A percentile compares a stretch with the other conserved stretches of the same genome.
These are phyloP conservation scores for Chelon labrosus DNA, from an alignment of 2,797 vertebrate genomes.

Conservation along the genomic window DNA sequence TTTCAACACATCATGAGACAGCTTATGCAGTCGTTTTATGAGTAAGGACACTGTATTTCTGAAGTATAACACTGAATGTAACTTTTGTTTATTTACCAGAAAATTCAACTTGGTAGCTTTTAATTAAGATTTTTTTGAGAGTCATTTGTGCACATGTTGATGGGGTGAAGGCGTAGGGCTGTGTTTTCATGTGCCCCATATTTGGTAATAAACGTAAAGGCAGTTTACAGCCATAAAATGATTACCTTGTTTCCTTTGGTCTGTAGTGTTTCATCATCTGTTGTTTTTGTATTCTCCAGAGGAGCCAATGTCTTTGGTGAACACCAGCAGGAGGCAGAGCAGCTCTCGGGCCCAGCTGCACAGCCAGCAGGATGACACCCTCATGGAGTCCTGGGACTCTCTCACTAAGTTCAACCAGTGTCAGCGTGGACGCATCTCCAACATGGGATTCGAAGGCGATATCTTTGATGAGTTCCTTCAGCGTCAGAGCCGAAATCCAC, in stretches of 20 bases:
- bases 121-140: neutral
- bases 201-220: neutral
- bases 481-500: slow-evolving; percentile 79
- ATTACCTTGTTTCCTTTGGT: slow-evolving; percentile 5
- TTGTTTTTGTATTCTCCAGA: slow-evolving; percentile 78
- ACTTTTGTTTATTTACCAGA: neutral
- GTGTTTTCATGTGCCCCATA: neutral
- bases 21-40: neutral
- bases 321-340: slow-evolving; percentile 56
- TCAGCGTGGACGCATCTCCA: slow-evolving; percentile 94
- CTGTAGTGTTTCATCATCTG: neutral
- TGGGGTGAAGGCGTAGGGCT: neutral
- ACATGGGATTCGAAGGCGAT: slow-evolving; percentile 91
- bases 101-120: neutral
- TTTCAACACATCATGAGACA: neutral
- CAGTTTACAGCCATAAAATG: neutral
- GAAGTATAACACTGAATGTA: slow-evolving; percentile 5
- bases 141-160: neutral
- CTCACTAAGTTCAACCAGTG: slow-evolving; percentile 93
- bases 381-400: slow-evolving; percentile 94
- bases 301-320: slow-evolving; percentile 59
- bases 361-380: slow-evolving; percentile 87
- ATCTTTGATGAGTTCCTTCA: slow-evolving; percentile 95
- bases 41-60: neutral
- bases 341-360: slow-evolving; percentile 71